Evolutionary conservation across 2,888 invertebrate species (phyloP), one percentile per base, ranked within the genome.

Genomic region (Eupithecia subumbrata): DNA sequence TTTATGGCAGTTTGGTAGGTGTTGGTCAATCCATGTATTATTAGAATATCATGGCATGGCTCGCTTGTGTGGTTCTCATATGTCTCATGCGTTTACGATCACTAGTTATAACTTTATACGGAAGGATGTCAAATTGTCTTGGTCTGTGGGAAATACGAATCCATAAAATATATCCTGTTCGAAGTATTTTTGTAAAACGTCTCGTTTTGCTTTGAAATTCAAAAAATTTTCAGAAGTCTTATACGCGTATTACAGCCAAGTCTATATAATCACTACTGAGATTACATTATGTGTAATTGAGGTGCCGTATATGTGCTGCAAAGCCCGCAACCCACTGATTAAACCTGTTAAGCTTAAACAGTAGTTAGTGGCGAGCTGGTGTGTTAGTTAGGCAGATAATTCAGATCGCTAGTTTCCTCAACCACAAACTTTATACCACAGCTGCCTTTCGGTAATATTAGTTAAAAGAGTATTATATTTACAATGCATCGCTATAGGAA

Each of bases 391-490:
- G 73, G 75, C 79, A 80, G 70, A 73, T 48, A 60, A 75, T 69
- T 76, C 79, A 79, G 78, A 75, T 75, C 80, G 82, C 82, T 80
- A 80, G 82, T 77, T 75, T 74, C 77, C 76, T 70, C 67, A 45
- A 75, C 77, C 76, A 70, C 64, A 52, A 75, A 63, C 45, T 73
- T 71, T 73, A 79, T 76, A 75, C 76, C 79, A 79, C 73, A 73
- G 78, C 83, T 81, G 82, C 84, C 84, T 84, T 82, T 83, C 77
- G 75, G 77, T 81, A 75, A 76, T 83, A 79, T 82, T 83, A 82
- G 79, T 78, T 82, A 83, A 79, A 80, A 84, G 84, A 84, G 81
- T 84, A 84, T 86, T 85, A 83, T 85, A 84, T 85, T 82, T 82
- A 81, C 78, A 84, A 81, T 80, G 80, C 80, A 81, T 82, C 78